Base-by-base conservation (phyloP, 2,888 invertebrate genomes). In the Catocala fraxini region DNA sequence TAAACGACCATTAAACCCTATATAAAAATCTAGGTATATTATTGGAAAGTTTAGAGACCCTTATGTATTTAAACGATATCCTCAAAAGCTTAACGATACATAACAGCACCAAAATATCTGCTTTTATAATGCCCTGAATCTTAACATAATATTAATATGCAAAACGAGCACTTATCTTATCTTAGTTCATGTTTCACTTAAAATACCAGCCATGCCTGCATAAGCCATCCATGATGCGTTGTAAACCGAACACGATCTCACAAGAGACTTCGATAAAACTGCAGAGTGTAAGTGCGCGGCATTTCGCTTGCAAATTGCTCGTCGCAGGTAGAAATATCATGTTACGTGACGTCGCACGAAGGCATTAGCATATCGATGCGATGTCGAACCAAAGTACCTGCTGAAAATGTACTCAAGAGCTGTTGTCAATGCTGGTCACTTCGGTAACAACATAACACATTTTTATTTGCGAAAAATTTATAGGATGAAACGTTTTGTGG, bases 251-350 rank as follows among this genome's bases (percentile, higher is more conserved):
- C 64, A 65, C 34, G 61, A 51, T 53, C 56, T 61, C 68, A 71
- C 65, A 68, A 67, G 60, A 56, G 60, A 49, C 41, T 41, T 48
- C 63, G 60, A 75, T 72, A 73, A 75, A 78, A 71, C 56, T 75
- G 55, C 68, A 72, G 59, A 69, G 67, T 68, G 35, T 53, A 41
- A 61, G 59, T 68, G 79, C 73, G 68, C 66, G 71, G 80, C 79
- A 87, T 87, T 88, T 85, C 80, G 81, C 88, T 88, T 87, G 87
- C 87, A 89, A 89, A 88, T 88, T 86, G 87, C 82, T 79, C 80
- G 79, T 75, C 81, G 74, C 80, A 83, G 82, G 82, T 81, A 82
- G 80, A 83, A 79, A 82, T 85, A 85, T 85, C 83, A 78, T 71
- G 83, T 88, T 83, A 83, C 86, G 82, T 82, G 76, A 79, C 77